Conservation (phyloP, 37 sponge, comb jelly and placozoan species). For the Petrosia ficiformis region DNA sequence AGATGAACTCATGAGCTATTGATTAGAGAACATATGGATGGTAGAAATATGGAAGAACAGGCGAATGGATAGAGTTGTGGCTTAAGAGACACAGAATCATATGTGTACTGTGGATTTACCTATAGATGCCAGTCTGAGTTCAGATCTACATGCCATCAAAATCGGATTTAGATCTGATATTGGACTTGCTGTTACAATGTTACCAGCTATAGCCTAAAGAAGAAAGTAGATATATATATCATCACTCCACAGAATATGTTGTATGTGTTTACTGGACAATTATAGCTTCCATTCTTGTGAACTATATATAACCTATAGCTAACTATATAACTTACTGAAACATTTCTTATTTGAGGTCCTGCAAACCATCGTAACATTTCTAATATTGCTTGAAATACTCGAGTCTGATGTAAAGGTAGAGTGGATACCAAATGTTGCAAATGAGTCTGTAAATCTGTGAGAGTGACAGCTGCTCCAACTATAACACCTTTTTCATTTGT, state of each 20-base stretch:
- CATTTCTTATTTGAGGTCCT: constrained; percentile 85
- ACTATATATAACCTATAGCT: no score
- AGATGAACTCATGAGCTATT: neutral
- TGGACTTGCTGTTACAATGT: constrained; percentile 83
- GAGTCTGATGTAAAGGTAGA: constrained; percentile 72
- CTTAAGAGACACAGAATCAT: no score
- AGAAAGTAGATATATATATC: neutral
- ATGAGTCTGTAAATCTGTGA: constrained; percentile 37
- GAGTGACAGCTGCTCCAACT: constrained; percentile 75
- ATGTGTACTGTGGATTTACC: constrained; percentile 7
- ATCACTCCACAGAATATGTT: no score
- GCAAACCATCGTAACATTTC: constrained; percentile 92
- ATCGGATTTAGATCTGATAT: constrained; percentile 86
- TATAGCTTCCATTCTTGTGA: no score
- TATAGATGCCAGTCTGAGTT: constrained; percentile 55
- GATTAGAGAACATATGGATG: neutral
- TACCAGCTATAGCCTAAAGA: constrained; percentile 71
- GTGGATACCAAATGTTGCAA: constrained; percentile 38
- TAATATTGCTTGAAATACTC: constrained; percentile 61
- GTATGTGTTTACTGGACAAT: no score
- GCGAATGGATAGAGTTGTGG: no score
- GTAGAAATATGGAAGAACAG: no score
- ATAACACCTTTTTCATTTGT: constrained; percentile 55
- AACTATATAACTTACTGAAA: constrained; percentile 71
- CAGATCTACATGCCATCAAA: constrained; percentile 58